These are phyloP conservation scores for Panorpa germanica DNA, from an alignment of 2,888 invertebrate species.

Conservation along the genomic window DNA sequence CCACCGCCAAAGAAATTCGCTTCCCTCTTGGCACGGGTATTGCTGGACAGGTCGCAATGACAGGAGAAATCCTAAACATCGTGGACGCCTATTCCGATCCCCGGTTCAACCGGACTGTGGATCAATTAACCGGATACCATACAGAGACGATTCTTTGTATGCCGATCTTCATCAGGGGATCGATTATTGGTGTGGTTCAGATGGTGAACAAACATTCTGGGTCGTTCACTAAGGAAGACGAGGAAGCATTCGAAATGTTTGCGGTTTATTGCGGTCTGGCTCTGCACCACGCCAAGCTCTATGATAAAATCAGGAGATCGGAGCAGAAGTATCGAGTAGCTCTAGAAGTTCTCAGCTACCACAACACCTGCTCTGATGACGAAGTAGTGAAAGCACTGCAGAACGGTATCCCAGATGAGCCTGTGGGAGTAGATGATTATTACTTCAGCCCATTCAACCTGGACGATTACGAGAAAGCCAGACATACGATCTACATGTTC, in stretches of 20 bases:
- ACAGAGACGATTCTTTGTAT: constrained; percentile 67
- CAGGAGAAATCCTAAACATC: constrained; percentile 64
- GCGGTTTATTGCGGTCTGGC: constrained; percentile 74
- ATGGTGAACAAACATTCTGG: constrained; percentile 58
- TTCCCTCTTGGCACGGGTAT: constrained; percentile 64
- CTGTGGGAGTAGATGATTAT: constrained; percentile 30
- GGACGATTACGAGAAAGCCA: constrained; percentile 50
- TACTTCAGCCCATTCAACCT: constrained; percentile 55
- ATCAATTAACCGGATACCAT: constrained; percentile 44
- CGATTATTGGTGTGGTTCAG: constrained; percentile 70
- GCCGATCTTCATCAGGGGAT: constrained; percentile 66
- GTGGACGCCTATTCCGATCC: constrained; percentile 63
- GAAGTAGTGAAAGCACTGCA: constrained; percentile 30
- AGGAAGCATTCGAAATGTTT: constrained; percentile 65
- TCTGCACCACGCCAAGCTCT: constrained; percentile 66
- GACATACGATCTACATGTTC: constrained; percentile 58
- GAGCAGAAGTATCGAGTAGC: constrained; percentile 71
- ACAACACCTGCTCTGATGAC: constrained; percentile 57
- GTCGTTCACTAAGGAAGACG: constrained; percentile 45
- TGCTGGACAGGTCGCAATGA: constrained; percentile 63
- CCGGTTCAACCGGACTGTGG: constrained; percentile 53
- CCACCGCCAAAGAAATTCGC: constrained; percentile 33
- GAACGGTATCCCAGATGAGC: constrained; percentile 16
- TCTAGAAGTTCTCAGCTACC: constrained; percentile 66
- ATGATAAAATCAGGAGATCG: constrained; percentile 62